Evolutionary conservation across 1,140 invertebrate species (phyloP).

Genomic region (Pemphigus obesinymphae): DNA sequence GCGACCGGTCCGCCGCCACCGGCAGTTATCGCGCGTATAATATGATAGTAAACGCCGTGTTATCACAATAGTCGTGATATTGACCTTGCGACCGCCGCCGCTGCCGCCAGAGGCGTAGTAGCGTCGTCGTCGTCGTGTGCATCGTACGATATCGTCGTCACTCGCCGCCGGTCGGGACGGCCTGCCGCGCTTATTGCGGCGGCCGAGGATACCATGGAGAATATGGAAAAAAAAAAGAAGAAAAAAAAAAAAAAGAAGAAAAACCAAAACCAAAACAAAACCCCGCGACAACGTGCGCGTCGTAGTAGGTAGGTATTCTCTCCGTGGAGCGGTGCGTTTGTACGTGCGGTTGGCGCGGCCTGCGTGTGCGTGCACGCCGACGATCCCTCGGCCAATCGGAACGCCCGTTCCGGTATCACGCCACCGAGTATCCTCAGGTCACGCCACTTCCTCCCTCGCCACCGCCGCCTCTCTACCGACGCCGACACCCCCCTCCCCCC

Average conservation of each 20-base stretch:
- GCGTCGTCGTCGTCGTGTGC: neutral
- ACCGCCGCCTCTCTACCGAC: neutral
- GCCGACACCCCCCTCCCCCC: neutral
- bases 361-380: neutral
- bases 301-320: too few relatives aligned
- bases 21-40: conserved; percentile 25
- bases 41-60: too few relatives aligned
- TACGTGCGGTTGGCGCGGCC: neutral
- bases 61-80: neutral
- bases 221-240: neutral
- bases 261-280: too few relatives aligned
- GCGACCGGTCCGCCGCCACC: neutral
- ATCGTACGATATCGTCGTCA: too few relatives aligned
- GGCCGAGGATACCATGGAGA: neutral
- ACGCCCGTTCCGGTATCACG: conserved; percentile 25
- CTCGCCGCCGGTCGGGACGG: too few relatives aligned
- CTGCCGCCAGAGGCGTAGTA: neutral
- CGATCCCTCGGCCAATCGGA: conserved; percentile 28
- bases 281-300: neutral
- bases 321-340: neutral
- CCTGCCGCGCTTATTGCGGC: neutral
- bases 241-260: too few relatives aligned
- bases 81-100: neutral
- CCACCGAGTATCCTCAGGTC: conserved; percentile 39
- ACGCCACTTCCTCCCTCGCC: conserved; percentile 30